Percentiles rank a stretch among this genome's conserved stretches.
Conservation (phyloP, 2,888 invertebrate genomes). For the Scrobipalpa costella region DNA sequence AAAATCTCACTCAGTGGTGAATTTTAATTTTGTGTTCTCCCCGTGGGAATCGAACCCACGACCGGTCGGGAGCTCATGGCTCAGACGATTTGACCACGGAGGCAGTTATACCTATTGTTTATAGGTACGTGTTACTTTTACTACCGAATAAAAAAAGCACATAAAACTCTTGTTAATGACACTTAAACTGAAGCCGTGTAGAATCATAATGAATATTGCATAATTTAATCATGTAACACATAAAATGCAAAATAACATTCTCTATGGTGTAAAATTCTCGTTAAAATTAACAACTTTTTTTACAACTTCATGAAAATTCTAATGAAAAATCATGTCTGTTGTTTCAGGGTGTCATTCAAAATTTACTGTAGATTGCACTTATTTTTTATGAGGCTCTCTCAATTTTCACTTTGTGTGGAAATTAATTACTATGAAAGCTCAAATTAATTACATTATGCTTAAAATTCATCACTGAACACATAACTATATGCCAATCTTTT, state of each 20-base stretch:
- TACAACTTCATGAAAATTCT: slow-evolving; percentile 11
- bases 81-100: no score
- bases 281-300: slow-evolving; percentile 23
- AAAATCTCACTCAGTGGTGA: no score
- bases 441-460: no score
- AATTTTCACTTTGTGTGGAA: neutral
- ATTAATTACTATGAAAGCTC: no score
- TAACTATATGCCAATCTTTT: no score
- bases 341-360: neutral
- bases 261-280: neutral
- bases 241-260: neutral
- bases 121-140: neutral
- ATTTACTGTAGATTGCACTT: neutral
- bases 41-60: no score
- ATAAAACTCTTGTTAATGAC: neutral
- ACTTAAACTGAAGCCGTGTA: neutral
- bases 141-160: neutral
- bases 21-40: no score
- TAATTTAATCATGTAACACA: slow-evolving; percentile 8
- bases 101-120: no score
- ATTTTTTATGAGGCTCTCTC: neutral
- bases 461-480: no score
- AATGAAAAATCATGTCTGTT: slow-evolving; percentile 18
- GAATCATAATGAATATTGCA: slow-evolving; percentile 1
- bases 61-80: no score